phyloP scores from a whole-genome alignment of 2,797 vertebrate genomes.

The Staurois parvus region DNA sequence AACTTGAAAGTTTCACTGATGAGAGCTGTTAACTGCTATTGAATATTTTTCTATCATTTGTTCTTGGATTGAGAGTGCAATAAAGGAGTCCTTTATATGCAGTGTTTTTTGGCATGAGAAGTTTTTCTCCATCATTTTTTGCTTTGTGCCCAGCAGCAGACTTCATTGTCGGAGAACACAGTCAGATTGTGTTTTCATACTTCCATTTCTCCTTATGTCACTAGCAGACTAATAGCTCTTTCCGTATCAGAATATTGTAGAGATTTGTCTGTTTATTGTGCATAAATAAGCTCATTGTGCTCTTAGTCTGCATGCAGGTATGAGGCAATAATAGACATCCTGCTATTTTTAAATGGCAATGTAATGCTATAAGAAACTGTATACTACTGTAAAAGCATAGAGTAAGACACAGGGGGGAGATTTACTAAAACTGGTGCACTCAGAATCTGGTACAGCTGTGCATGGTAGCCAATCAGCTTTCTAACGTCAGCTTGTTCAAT shows the following conservation, averaged over 20 bases:
- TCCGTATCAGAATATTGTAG: not conserved
- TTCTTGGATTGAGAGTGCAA: slow-evolving; percentile 3
- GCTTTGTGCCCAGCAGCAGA: slow-evolving; percentile 52
- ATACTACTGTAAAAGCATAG: not conserved
- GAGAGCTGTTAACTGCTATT: slow-evolving; percentile 36
- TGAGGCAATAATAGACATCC: not conserved
- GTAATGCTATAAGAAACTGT: not conserved
- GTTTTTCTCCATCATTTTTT: slow-evolving; percentile 34
- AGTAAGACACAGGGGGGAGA: not conserved
- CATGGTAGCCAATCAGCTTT: too few relatives aligned
- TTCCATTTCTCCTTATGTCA: slow-evolving; percentile 20
- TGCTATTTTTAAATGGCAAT: not conserved
- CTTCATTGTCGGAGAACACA: slow-evolving; percentile 39
- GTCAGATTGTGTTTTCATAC: not conserved
- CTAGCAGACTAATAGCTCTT: slow-evolving; percentile 1
- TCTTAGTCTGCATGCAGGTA: not conserved
- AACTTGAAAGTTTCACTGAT: slow-evolving; percentile 34
- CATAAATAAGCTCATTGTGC: slow-evolving; percentile 8
- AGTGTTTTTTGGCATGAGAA: slow-evolving; percentile 20
- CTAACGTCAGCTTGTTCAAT: too few relatives aligned
- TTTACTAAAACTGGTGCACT: too few relatives aligned
- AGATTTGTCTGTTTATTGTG: slow-evolving; percentile 11
- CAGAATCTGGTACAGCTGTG: too few relatives aligned
- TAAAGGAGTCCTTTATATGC: slow-evolving; percentile 21
- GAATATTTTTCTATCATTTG: slow-evolving; percentile 44